These are phyloP conservation scores for Fringilla coelebs DNA, from an alignment of 2,797 vertebrate species.

Conservation along the genomic window DNA sequence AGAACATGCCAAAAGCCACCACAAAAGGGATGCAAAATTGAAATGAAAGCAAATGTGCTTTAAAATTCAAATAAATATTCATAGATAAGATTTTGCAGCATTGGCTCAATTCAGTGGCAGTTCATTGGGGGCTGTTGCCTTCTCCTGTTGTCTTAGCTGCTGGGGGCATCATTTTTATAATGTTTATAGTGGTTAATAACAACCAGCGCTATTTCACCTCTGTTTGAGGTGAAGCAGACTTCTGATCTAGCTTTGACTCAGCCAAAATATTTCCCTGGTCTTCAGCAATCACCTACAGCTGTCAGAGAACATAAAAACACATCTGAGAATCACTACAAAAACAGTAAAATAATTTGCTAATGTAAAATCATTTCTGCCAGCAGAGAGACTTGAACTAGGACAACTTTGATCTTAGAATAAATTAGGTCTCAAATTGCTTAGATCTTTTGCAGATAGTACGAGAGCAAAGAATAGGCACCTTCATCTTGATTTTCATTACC, in stretches of 20 bases:
- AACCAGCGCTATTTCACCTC: neutral
- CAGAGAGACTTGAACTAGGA: constrained; percentile 33
- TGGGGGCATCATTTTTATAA: neutral
- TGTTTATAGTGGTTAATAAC: neutral
- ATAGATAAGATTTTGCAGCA: neutral
- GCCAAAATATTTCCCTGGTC: neutral
- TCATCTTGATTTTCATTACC: neutral
- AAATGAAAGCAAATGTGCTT: neutral
- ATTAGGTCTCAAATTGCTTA: constrained; percentile 28
- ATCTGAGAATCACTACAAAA: neutral
- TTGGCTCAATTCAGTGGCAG: neutral
- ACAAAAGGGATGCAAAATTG: neutral
- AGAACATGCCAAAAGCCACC: neutral
- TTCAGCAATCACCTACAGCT: neutral
- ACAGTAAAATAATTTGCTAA: constrained; percentile 17
- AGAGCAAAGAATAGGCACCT: neutral
- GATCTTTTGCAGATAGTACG: neutral
- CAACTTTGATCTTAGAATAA: constrained; percentile 60
- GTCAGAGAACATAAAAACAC: neutral
- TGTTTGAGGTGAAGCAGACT: neutral
- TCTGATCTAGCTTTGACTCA: neutral
- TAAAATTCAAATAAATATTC: constrained; percentile 7
- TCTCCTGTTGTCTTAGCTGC: neutral
- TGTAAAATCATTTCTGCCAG: neutral
- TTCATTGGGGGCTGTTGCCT: neutral